Evolutionary conservation across 2,888 invertebrate species (phyloP).

Genomic region (Crossocerus cetratus): DNA sequence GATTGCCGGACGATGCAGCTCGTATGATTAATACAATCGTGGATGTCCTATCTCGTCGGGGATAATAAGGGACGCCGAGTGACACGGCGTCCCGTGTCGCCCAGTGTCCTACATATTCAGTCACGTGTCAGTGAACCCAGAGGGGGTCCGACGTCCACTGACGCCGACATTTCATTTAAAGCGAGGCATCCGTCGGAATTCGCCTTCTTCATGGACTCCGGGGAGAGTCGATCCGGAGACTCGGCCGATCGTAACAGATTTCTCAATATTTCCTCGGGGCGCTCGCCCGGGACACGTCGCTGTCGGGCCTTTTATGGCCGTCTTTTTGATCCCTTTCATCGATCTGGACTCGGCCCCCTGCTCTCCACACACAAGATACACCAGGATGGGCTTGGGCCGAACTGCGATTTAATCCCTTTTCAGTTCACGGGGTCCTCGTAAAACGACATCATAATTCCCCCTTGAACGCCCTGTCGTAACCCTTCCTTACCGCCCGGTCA

Average conservation of each 20-base stretch:
- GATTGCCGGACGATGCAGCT: conserved; percentile 26
- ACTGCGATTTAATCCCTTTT: conserved; percentile 54
- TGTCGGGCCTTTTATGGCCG: conserved; percentile 38
- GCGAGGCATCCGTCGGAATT: conserved; percentile 53
- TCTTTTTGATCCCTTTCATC: conserved; percentile 48
- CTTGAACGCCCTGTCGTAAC: conserved; percentile 41
- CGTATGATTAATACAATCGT: conserved; percentile 56
- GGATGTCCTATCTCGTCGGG: conserved; percentile 40
- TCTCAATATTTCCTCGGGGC: conserved; percentile 62
- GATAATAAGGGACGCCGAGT: conserved; percentile 60
- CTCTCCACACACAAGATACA: neutral
- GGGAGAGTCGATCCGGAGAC: conserved; percentile 11
- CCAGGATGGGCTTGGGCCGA: conserved; percentile 14
- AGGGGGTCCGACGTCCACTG: conserved; percentile 64
- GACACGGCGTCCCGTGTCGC: conserved; percentile 57
- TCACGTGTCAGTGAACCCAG: conserved; percentile 44
- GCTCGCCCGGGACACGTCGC: conserved; percentile 31
- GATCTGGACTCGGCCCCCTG: conserved; percentile 30
- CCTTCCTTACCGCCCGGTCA: conserved; percentile 21
- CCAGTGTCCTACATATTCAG: conserved; percentile 55
- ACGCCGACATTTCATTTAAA: conserved; percentile 66
- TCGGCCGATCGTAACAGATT: conserved; percentile 58
- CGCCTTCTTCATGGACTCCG: conserved; percentile 22
- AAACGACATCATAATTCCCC: conserved; percentile 57
- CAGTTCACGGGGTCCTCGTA: conserved; percentile 52